Evolutionary conservation across 2,888 invertebrate species (phyloP).

Genomic region (Eurytoma californica): DNA sequence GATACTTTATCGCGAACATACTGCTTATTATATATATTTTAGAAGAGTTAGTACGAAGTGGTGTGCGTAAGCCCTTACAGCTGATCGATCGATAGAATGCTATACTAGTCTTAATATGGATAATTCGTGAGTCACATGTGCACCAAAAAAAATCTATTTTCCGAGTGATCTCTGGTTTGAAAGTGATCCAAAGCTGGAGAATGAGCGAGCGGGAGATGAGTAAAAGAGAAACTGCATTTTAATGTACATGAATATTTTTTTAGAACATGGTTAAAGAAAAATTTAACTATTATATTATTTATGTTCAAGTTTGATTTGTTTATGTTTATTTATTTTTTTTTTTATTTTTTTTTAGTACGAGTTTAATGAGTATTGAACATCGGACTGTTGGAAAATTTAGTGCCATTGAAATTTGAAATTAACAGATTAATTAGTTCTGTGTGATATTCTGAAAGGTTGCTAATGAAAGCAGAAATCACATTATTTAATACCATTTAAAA

Average conservation of each 20-base stretch:
- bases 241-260: conserved; percentile 28
- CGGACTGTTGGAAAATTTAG: neutral
- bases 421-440: neutral
- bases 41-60: neutral
- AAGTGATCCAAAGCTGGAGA: conserved; percentile 8
- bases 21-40: too few species aligned
- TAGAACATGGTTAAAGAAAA: neutral
- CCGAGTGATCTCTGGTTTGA: conserved; percentile 46
- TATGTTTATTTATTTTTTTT: conserved; percentile 15
- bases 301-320: conserved; percentile 40
- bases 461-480: too few species aligned
- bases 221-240: conserved; percentile 33
- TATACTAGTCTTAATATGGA: conserved; percentile 48
- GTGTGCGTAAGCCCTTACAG: conserved; percentile 10
- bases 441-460: neutral
- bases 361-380: neutral
- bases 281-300: conserved; percentile 15
- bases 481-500: neutral
- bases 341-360: conserved; percentile 3
- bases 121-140: conserved; percentile 36
- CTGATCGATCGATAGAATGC: conserved; percentile 33
- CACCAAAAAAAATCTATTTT: conserved; percentile 43
- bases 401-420: neutral
- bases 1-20: neutral
- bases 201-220: neutral